These are phyloP conservation scores for Lophochroa leadbeateri DNA, from an alignment of 2,113 vertebrate genomes.

Conservation along the genomic window DNA sequence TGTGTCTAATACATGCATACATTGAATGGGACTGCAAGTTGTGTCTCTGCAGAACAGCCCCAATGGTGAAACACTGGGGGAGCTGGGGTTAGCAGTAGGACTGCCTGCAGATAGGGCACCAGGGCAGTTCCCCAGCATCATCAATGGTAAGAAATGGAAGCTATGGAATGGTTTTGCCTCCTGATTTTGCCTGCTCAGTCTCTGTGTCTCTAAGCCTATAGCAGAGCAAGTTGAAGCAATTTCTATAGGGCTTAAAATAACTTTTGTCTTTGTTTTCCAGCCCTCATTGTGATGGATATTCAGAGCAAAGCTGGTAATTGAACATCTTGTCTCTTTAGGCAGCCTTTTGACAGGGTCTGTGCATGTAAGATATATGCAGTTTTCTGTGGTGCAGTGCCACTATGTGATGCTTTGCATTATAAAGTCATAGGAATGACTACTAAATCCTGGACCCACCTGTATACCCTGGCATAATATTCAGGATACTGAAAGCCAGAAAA, in stretches of 20 bases:
- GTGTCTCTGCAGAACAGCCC: not conserved
- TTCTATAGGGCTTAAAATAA: not conserved
- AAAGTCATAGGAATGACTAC: not conserved
- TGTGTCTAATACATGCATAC: rapidly evolving
- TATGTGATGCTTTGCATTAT: not conserved
- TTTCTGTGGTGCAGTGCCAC: not conserved
- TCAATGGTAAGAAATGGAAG: not conserved
- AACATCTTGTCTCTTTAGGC: not conserved
- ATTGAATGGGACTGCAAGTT: rapidly evolving
- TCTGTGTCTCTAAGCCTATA: not conserved
- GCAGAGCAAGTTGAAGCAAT: not conserved
- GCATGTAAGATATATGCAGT: too few relatives aligned
- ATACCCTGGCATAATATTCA: not conserved
- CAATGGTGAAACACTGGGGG: rapidly evolving
- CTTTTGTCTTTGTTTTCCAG: not conserved
- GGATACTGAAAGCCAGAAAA: not conserved
- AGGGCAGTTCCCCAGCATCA: not conserved
- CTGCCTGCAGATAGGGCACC: not conserved
- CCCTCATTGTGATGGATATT: not conserved
- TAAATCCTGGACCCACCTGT: not conserved
- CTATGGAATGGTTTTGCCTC: not conserved
- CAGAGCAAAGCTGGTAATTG: not conserved
- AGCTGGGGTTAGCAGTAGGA: not conserved
- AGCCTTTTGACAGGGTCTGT: not conserved
- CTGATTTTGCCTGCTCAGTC: not conserved